phyloP scores from a whole-genome alignment of 2,113 vertebrate genomes.

The Anthoscopus minutus region DNA sequence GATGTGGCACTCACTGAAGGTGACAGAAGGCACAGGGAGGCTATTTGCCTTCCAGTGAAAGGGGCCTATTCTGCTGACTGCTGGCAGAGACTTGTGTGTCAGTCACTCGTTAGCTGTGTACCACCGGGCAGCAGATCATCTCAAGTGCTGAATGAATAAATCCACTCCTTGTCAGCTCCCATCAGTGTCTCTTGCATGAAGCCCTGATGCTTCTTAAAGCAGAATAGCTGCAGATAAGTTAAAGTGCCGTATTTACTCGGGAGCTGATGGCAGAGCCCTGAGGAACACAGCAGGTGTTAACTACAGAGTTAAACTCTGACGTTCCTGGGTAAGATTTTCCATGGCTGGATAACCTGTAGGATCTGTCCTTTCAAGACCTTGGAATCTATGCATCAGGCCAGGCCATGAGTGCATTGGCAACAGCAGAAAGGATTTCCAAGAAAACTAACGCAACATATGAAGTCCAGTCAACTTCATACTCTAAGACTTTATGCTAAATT shows the following conservation, averaged over 20 bases:
- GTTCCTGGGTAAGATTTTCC: background rate
- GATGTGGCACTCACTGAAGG: background rate
- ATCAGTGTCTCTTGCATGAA: slow-evolving; percentile 41
- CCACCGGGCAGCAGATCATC: slow-evolving; percentile 26
- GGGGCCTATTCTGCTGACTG: background rate
- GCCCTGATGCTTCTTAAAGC: slow-evolving; percentile 33
- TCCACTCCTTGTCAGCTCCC: slow-evolving; percentile 59
- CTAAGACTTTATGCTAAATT: background rate
- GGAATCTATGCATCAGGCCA: background rate
- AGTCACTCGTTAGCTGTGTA: slow-evolving; percentile 16
- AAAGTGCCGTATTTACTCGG: background rate
- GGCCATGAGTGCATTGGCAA: background rate
- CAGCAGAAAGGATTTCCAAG: background rate
- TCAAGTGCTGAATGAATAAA: slow-evolving; percentile 44
- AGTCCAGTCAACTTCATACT: background rate
- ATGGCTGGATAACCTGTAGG: background rate
- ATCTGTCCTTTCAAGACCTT: background rate
- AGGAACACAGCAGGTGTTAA: background rate
- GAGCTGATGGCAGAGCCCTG: background rate
- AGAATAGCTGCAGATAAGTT: background rate
- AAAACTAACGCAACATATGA: background rate
- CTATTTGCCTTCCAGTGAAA: background rate
- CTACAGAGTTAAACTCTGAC: background rate
- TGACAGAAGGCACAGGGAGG: background rate
- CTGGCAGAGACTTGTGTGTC: slow-evolving; percentile 12